phyloP scores from a whole-genome alignment of 2,113 vertebrate genomes.

The Oenanthe melanoleuca region DNA sequence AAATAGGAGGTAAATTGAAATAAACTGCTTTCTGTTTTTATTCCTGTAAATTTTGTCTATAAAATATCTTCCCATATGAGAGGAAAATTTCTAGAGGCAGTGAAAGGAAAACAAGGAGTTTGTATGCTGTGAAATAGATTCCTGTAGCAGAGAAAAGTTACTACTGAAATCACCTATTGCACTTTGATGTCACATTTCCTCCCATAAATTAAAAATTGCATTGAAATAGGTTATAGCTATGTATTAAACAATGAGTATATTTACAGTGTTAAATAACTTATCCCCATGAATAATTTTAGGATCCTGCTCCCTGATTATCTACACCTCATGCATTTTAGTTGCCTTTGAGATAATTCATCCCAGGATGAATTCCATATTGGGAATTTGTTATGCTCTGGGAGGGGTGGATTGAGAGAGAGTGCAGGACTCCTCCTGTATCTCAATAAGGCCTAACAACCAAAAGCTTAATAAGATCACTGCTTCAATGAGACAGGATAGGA shows the following conservation, averaged over 20 bases:
- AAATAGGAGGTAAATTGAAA: not conserved
- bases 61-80: not conserved
- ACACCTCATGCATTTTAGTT: not conserved
- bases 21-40: not conserved
- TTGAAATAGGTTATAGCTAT: not conserved
- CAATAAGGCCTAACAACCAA: not conserved
- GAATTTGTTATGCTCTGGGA: not conserved
- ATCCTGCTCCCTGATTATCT: not conserved
- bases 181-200: not conserved
- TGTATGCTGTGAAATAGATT: not conserved
- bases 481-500: not conserved
- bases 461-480: not conserved
- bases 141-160: not conserved
- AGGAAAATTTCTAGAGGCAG: not conserved
- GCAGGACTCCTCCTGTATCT: not conserved
- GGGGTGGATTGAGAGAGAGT: not conserved
- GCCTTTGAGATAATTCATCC: not conserved
- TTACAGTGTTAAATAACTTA: not conserved
- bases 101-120: not conserved
- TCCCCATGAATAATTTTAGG: not conserved
- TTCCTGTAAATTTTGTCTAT: not conserved
- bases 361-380: not conserved
- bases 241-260: not conserved
- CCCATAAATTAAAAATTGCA: not conserved
- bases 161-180: not conserved